Conservation (phyloP, 1,140 invertebrate species). For the Lineus longissimus region DNA sequence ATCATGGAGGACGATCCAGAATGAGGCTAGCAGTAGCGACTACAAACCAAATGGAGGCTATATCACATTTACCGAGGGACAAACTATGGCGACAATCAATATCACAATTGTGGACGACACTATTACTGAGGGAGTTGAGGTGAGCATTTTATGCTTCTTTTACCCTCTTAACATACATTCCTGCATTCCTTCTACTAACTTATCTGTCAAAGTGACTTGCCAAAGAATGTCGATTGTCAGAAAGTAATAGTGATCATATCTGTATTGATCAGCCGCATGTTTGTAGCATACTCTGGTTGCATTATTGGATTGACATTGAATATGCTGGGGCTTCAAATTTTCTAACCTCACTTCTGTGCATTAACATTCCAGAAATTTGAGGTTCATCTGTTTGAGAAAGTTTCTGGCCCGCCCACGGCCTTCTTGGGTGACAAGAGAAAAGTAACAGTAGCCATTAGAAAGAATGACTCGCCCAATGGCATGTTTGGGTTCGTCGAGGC, state of each 20-base stretch:
- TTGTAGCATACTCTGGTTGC: too few relatives aligned
- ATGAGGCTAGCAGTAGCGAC: slow-evolving; percentile 32
- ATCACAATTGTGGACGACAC: slow-evolving; percentile 44
- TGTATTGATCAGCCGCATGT: too few relatives aligned
- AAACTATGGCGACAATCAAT: slow-evolving; percentile 32
- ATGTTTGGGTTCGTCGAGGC: slow-evolving; percentile 37
- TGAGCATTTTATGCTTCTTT: slow-evolving; percentile 17
- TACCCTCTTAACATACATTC: too few relatives aligned
- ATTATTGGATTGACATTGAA: too few relatives aligned
- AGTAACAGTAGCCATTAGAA: slow-evolving; percentile 43
- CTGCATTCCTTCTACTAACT: too few relatives aligned
- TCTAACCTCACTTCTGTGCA: neutral
- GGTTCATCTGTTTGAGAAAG: slow-evolving; percentile 27
- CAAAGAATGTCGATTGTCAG: too few relatives aligned
- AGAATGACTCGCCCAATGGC: slow-evolving; percentile 51
- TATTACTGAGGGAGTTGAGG: slow-evolving; percentile 42
- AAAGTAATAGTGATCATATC: too few relatives aligned
- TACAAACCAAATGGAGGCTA: slow-evolving; percentile 37
- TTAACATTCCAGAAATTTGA: slow-evolving; percentile 41
- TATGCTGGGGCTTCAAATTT: too few relatives aligned
- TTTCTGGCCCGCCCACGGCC: slow-evolving; percentile 15
- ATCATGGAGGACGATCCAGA: slow-evolving; percentile 36
- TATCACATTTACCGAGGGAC: slow-evolving; percentile 31
- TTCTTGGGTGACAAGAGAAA: slow-evolving; percentile 26
- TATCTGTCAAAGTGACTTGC: too few relatives aligned